phyloP scores from a whole-genome alignment of 2,113 vertebrate genomes.

The Eidolon helvum region DNA sequence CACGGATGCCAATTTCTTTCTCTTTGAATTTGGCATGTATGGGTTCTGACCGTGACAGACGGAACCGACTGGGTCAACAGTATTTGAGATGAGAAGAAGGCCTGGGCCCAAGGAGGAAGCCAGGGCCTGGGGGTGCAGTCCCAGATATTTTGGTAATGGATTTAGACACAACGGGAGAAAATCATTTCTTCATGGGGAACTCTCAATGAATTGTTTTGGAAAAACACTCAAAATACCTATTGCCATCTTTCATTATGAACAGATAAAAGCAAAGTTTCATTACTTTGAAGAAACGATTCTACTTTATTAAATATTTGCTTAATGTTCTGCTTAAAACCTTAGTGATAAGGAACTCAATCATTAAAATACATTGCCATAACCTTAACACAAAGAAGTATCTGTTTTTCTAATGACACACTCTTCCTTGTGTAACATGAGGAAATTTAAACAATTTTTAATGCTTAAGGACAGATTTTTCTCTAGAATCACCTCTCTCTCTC shows the following conservation, averaged over 20 bases:
- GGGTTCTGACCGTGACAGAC: conserved; percentile 14
- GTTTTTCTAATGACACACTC: not conserved
- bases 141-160: not conserved
- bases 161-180: not conserved
- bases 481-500: not conserved
- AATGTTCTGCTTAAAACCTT: not conserved
- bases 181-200: conserved; percentile 27
- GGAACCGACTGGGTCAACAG: conserved; percentile 16
- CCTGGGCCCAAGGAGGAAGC: not conserved
- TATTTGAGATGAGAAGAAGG: not conserved
- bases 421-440: not conserved
- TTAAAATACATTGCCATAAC: not conserved
- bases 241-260: not conserved
- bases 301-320: not conserved
- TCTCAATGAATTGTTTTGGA: not conserved
- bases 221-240: not conserved
- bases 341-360: not conserved
- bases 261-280: not conserved
- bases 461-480: not conserved
- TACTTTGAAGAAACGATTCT: not conserved
- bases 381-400: not conserved
- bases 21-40: conserved; percentile 22
- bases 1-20: not conserved
- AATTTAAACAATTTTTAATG: not conserved
- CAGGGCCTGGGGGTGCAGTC: not conserved